These are phyloP conservation scores for Hyposmocoma kahamanoa DNA, from an alignment of 1,140 invertebrate species.

Conservation along the genomic window DNA sequence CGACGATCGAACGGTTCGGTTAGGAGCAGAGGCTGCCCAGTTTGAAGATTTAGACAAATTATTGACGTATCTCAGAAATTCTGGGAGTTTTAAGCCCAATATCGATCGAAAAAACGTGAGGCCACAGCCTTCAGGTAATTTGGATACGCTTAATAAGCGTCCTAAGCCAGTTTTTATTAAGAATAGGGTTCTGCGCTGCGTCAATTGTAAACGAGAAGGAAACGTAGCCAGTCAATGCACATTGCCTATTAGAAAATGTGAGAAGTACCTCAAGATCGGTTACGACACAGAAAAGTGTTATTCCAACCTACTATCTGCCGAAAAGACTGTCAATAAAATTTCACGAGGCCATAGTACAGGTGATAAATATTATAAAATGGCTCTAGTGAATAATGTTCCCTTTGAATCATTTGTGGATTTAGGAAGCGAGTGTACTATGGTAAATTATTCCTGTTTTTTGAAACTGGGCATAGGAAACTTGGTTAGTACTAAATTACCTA, in stretches of 20 bases:
- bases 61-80: not conserved
- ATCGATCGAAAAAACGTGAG: not conserved
- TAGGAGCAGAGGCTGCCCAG: not conserved
- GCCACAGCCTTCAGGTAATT: too few species aligned
- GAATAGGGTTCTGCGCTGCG: too few species aligned
- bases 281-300: slow-evolving; percentile 6
- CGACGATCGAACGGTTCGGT: slow-evolving; percentile 1
- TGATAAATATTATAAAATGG: not conserved
- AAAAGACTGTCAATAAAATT: not conserved
- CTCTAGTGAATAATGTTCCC: not conserved
- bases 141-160: not conserved
- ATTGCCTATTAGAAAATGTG: slow-evolving; percentile 4
- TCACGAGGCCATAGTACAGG: not conserved
- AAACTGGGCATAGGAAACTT: not conserved
- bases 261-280: slow-evolving; percentile 3
- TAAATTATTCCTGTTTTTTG: not conserved
- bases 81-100: not conserved
- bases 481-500: not conserved
- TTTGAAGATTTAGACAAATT: not conserved
- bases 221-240: slow-evolving; percentile 1
- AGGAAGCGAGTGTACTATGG: not conserved
- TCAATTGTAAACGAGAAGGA: slow-evolving; percentile 9
- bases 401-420: not conserved
- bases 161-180: not conserved
- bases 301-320: not conserved